Conservation (phyloP, 2,113 vertebrate genomes). For the Equus przewalskii region DNA sequence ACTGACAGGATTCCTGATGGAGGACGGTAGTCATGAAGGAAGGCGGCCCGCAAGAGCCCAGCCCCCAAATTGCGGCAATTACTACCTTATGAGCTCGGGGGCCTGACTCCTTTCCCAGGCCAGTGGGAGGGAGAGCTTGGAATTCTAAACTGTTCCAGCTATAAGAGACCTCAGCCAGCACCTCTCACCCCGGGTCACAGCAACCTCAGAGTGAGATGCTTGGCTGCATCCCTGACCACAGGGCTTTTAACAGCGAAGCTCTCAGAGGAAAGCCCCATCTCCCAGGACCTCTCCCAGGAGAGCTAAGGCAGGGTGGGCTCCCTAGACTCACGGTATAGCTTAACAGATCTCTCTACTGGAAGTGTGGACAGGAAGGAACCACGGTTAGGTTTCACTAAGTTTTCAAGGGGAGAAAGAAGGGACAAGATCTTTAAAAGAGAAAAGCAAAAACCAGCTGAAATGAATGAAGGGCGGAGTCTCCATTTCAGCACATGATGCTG, state of each 20-base stretch:
- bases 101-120: slow-evolving; percentile 50
- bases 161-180: slow-evolving; percentile 51
- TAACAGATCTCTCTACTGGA: neutral
- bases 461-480: neutral
- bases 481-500: neutral
- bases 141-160: slow-evolving; percentile 79
- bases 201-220: neutral
- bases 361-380: neutral
- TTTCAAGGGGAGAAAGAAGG: neutral
- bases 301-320: neutral
- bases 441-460: neutral
- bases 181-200: slow-evolving; percentile 67
- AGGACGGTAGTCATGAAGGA: slow-evolving; percentile 82
- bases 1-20: slow-evolving; percentile 85
- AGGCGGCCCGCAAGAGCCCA: slow-evolving; percentile 73
- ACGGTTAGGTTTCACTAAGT: slow-evolving; percentile 26
- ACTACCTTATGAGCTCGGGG: slow-evolving; percentile 69
- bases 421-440: slow-evolving; percentile 12
- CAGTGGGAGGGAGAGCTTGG: slow-evolving; percentile 60
- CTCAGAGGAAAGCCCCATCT: slow-evolving; percentile 10
- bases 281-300: neutral
- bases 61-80: slow-evolving; percentile 72
- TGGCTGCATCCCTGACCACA: neutral
- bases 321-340: neutral
- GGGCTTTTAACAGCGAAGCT: neutral